These are phyloP conservation scores for Lissocephala sabroskyi DNA, from an alignment of 2,888 invertebrate species.

Conservation along the genomic window DNA sequence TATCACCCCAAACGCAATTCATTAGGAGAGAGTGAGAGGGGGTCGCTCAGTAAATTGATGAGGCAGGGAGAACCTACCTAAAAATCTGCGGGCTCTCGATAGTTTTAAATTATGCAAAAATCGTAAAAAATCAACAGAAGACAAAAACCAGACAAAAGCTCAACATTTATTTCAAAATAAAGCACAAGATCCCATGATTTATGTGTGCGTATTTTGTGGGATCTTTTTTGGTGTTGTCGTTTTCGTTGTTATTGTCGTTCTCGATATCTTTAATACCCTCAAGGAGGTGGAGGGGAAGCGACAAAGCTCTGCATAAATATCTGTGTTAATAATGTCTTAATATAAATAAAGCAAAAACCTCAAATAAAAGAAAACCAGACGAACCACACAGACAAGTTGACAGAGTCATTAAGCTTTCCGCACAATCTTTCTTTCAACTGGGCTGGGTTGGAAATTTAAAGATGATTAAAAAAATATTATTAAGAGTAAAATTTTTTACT, in stretches of 20 bases:
- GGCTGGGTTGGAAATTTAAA: constrained; percentile 17
- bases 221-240: neutral
- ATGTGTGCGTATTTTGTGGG: constrained; percentile 25
- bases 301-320: constrained; percentile 19
- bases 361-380: constrained; percentile 7
- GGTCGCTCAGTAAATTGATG: too few relatives aligned
- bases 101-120: constrained; percentile 47
- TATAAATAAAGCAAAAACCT: constrained; percentile 31
- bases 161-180: constrained; percentile 22
- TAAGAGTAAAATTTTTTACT: too few relatives aligned
- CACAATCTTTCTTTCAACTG: too few relatives aligned
- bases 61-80: constrained; percentile 12
- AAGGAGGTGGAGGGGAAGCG: too few relatives aligned
- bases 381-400: constrained; percentile 13
- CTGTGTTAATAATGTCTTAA: constrained; percentile 52
- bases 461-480: neutral
- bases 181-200: constrained; percentile 43
- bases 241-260: too few relatives aligned
- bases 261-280: too few relatives aligned
- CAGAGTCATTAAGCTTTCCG: constrained; percentile 30
- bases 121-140: constrained; percentile 34
- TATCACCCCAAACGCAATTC: neutral
- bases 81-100: constrained; percentile 52
- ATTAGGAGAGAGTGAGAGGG: constrained; percentile 41
- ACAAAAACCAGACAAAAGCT: constrained; percentile 4